These are phyloP conservation scores for Stichodactyla mertensii DNA, from an alignment of 64 coral and sea anemone genomes.

Conservation along the genomic window DNA sequence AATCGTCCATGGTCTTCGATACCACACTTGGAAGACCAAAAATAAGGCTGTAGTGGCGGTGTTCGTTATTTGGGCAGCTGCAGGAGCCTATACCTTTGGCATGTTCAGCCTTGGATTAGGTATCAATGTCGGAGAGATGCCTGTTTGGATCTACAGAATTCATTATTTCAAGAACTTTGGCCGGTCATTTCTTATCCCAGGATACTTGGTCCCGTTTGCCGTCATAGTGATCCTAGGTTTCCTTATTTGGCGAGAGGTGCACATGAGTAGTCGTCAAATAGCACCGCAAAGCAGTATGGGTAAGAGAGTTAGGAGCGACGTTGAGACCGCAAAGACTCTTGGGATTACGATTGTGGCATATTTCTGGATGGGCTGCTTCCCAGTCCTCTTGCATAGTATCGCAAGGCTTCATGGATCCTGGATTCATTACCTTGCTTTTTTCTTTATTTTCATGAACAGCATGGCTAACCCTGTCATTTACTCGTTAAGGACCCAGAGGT, in stretches of 20 bases:
- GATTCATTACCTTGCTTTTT: slow-evolving; percentile 55
- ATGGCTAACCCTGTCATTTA: slow-evolving; percentile 67
- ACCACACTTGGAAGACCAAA: slow-evolving; percentile 65
- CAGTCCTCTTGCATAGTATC: slow-evolving; percentile 52
- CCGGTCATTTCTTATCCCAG: slow-evolving; percentile 52
- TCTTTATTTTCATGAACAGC: slow-evolving; percentile 56
- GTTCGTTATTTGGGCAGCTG: slow-evolving; percentile 27
- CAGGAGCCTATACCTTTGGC: slow-evolving; percentile 35
- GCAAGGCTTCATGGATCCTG: slow-evolving; percentile 53
- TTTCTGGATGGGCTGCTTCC: slow-evolving; percentile 57
- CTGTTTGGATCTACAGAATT: slow-evolving; percentile 54
- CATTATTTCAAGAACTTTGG: slow-evolving; percentile 62
- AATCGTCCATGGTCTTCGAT: slow-evolving; percentile 56
- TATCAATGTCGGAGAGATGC: slow-evolving; percentile 58
- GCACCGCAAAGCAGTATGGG: background rate
- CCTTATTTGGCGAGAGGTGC: slow-evolving; percentile 50
- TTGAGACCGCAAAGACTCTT: slow-evolving; percentile 64
- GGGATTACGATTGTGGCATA: slow-evolving; percentile 44
- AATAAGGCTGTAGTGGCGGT: slow-evolving; percentile 53
- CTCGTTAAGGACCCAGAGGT: slow-evolving; percentile 38
- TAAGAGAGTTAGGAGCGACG: slow-evolving; percentile 42
- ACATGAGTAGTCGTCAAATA: slow-evolving; percentile 3
- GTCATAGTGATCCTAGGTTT: slow-evolving; percentile 41
- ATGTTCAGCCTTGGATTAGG: slow-evolving; percentile 48
- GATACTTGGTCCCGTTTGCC: slow-evolving; percentile 41